A percentile compares a stretch with the other conserved stretches of the same genome.
phyloP scores from a whole-genome alignment of 2,888 invertebrate genomes.

The Allophyes oxyacanthae region DNA sequence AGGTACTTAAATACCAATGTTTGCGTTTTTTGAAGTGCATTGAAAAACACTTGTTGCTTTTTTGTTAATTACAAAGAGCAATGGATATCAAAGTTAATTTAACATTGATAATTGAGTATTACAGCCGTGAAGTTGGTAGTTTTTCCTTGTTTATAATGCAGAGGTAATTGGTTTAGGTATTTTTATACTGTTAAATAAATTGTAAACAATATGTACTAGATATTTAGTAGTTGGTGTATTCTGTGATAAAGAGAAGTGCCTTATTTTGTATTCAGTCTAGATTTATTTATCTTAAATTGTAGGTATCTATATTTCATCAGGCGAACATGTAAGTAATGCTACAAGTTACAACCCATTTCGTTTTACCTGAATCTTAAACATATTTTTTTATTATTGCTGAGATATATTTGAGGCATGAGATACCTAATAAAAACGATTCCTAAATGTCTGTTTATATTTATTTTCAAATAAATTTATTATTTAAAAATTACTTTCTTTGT shows the following conservation, averaged over 20 bases:
- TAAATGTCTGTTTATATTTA: slow-evolving; percentile 51
- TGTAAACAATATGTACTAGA: slow-evolving; percentile 47
- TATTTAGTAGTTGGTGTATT: slow-evolving; percentile 70
- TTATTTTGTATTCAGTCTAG: slow-evolving; percentile 66
- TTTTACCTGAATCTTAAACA: slow-evolving; percentile 4
- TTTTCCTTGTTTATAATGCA: slow-evolving; percentile 16
- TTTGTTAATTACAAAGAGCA: too few relatives aligned
- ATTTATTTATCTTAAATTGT: slow-evolving; percentile 38
- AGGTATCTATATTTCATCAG: slow-evolving; percentile 31
- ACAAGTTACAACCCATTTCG: slow-evolving; percentile 15
- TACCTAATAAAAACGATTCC: slow-evolving; percentile 36
- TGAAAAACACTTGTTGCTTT: too few relatives aligned
- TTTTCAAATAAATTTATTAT: slow-evolving; percentile 52
- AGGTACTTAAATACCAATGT: too few relatives aligned
- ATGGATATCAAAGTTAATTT: too few relatives aligned
- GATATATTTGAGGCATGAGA: slow-evolving; percentile 27
- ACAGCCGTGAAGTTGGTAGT: background rate
- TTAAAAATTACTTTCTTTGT: slow-evolving; percentile 4
- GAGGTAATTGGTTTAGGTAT: slow-evolving; percentile 22
- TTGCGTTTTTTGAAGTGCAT: too few relatives aligned
- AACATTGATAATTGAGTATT: too few relatives aligned
- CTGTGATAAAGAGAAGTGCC: slow-evolving; percentile 86
- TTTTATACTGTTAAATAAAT: slow-evolving; percentile 56
- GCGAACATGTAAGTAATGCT: slow-evolving; percentile 20
- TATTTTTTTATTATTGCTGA: slow-evolving; percentile 31